These are phyloP conservation scores for Notothenia rossii DNA, from an alignment of 2,113 vertebrate genomes.

Conservation along the genomic window DNA sequence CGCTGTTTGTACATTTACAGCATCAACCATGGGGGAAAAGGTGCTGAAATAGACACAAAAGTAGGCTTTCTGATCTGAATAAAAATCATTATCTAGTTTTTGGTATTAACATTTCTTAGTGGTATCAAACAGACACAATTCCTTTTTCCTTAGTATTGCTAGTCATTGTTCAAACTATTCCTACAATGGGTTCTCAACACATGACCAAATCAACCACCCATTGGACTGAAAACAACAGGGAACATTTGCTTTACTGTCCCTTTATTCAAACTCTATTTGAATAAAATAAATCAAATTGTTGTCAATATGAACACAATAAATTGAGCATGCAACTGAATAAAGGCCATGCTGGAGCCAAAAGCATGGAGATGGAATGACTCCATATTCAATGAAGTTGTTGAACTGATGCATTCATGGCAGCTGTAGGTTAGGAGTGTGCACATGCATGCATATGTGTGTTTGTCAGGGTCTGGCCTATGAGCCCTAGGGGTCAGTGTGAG, in stretches of 20 bases:
- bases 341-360: not conserved
- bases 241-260: not conserved
- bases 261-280: not conserved
- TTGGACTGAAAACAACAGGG: not conserved
- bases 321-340: not conserved
- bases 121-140: not conserved
- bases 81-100: not conserved
- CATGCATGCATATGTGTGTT: conserved; percentile 23
- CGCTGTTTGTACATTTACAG: conserved; percentile 1
- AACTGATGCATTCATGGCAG: conserved; percentile 7
- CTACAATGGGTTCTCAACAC: not conserved
- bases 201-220: not conserved
- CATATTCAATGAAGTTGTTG: not conserved
- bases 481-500: conserved; percentile 64
- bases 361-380: not conserved
- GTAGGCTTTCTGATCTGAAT: not conserved
- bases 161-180: not conserved
- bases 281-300: not conserved
- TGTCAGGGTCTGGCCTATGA: conserved; percentile 59
- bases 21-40: not conserved
- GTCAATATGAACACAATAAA: conserved; percentile 3
- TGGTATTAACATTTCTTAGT: not conserved
- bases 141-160: not conserved
- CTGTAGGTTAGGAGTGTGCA: conserved; percentile 16
- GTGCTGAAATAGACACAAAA: not conserved